Evolutionary conservation across 2,797 vertebrate species (phyloP), one percentile per base, ranked within the genome.

Genomic region (Meriones psammophilus): DNA sequence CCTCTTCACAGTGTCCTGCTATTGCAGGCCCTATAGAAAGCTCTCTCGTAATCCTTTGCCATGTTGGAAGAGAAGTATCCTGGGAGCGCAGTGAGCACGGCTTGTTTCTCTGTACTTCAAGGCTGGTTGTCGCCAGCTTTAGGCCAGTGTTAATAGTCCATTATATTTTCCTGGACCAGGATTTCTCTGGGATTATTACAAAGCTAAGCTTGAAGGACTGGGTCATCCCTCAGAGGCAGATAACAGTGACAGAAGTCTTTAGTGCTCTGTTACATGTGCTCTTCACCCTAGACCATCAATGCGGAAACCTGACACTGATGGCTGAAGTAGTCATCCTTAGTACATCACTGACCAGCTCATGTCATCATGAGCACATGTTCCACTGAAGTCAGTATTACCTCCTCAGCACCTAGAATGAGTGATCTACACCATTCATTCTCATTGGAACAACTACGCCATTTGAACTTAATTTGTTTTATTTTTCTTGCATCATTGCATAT

Each of bases 241-340:
- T 30, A 10, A 94, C 22, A 15, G 30, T 83, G 85, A 26, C n/a
- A 73, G n/a, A 66, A 73, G 2, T 87, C 42, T 91, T 94, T 24
- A 88, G 69, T 66, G 56, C 69, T 88, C 28, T 93, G 42, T 14
- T 94, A 26, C 39, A 91, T 94, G 24, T 80, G 2, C 7, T 4
- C 68, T 95, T 93, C 79, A 12, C 77, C 94, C 96, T 94, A 58
- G 64, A 71, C 80, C 33, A 84, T 24, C 91, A 50, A 56, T 76
- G 79, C 78, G 17, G 42, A 86, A 78, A 71, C 54, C 81, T 58
- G 54, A 30, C 36, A 46, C n/a, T 54, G 60, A 50, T 36, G 66
- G 15, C 22, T 68, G 2, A 91, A 60, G 39, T 69, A 56, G 28
- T 87, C 91, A 28, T n/a, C 76, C 33, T 91, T 8, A 22, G 10